A percentile compares a stretch with the other conserved stretches of the same genome.
phyloP scores from a whole-genome alignment of 2,113 vertebrate genomes.

The Progne subis region DNA sequence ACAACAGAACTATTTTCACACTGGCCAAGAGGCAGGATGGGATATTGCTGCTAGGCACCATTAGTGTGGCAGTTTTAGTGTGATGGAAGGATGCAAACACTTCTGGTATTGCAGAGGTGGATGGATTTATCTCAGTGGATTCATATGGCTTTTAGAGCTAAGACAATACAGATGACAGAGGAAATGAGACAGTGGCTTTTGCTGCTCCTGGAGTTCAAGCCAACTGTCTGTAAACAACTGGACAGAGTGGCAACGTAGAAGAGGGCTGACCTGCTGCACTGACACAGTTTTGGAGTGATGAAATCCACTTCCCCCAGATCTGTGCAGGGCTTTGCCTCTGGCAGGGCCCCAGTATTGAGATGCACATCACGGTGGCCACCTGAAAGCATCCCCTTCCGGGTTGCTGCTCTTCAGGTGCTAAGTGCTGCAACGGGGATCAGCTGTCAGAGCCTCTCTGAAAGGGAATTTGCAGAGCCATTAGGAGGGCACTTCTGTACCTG shows the following conservation, averaged over 20 bases:
- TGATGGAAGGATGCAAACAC: neutral
- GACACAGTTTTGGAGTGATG: neutral
- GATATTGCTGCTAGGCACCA: slow-evolving; percentile 1
- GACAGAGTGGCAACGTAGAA: neutral
- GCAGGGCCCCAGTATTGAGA: neutral
- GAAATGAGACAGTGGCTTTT: neutral
- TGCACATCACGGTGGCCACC: neutral
- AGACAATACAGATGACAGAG: neutral
- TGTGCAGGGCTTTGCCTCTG: neutral
- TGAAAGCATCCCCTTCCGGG: neutral
- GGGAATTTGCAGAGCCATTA: neutral
- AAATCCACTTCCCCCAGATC: neutral
- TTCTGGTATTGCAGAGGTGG: neutral
- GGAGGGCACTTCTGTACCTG: neutral
- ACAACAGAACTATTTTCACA: neutral
- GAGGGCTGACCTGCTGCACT: neutral
- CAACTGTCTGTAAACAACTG: neutral
- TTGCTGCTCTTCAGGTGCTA: neutral
- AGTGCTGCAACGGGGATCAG: neutral
- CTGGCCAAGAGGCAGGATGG: neutral
- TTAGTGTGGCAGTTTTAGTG: neutral
- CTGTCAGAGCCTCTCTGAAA: neutral
- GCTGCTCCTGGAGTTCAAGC: neutral
- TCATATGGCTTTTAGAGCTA: neutral
- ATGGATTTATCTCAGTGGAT: neutral